These are phyloP conservation scores for Allobates femoralis DNA, from an alignment of 2,797 vertebrate genomes.

Conservation along the genomic window DNA sequence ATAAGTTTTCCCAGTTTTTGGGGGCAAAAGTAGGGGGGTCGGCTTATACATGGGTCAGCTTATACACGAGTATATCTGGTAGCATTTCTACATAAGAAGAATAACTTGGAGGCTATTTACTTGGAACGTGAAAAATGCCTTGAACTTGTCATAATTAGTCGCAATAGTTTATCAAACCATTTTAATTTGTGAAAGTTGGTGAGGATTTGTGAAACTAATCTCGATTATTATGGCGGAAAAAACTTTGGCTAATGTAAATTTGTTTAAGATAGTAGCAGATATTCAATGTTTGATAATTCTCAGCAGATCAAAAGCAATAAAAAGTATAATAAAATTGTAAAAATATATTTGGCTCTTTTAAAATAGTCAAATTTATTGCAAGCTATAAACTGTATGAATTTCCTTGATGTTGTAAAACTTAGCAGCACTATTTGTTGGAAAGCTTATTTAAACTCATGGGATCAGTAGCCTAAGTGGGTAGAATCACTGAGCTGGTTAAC, in stretches of 20 bases:
- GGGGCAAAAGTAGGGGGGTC: too few species aligned
- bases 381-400: constrained; percentile 34
- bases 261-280: constrained; percentile 22
- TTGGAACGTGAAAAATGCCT: constrained; percentile 37
- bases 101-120: constrained; percentile 42
- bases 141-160: constrained; percentile 50
- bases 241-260: constrained; percentile 34
- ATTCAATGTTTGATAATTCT: constrained; percentile 26
- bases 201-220: constrained; percentile 5
- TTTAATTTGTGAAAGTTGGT: constrained; percentile 29
- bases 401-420: constrained; percentile 39
- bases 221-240: constrained; percentile 5
- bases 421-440: constrained; percentile 20
- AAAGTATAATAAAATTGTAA: constrained; percentile 32
- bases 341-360: constrained; percentile 41
- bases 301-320: constrained; percentile 36
- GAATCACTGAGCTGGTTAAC: neutral
- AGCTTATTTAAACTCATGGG: constrained; percentile 21
- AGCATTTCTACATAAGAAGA: constrained; percentile 37
- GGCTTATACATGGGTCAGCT: too few species aligned
- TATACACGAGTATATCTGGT: too few species aligned
- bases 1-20: too few species aligned
- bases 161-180: constrained; percentile 21
- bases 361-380: constrained; percentile 49
- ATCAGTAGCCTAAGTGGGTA: neutral